Conservation (phyloP, 2,888 invertebrate species). For the Apamea sordens region DNA sequence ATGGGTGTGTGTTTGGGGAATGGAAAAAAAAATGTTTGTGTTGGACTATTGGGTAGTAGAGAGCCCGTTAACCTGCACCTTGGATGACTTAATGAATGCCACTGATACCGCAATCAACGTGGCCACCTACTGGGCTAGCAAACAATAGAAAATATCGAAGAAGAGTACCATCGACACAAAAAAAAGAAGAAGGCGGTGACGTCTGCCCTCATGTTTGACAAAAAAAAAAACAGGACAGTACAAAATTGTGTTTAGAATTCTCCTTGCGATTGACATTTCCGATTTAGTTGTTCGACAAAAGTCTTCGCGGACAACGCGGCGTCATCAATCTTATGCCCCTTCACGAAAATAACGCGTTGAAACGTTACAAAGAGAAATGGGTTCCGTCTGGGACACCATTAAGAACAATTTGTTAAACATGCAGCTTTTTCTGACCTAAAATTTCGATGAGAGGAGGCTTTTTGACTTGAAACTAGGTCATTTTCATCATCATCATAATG, state of each 20-base stretch:
- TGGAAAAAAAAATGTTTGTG: no score
- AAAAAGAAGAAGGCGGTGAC: no score
- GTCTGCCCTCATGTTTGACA: neutral
- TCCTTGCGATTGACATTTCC: constrained; percentile 63
- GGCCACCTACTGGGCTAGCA: no score
- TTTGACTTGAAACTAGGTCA: neutral
- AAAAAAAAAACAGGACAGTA: constrained; percentile 30
- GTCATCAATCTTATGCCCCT: constrained; percentile 69
- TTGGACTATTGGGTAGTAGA: no score
- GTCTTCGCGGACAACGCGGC: constrained; percentile 40
- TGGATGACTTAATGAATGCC: no score
- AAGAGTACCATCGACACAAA: no score
- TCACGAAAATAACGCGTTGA: constrained; percentile 62
- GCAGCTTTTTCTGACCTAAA: constrained; percentile 18
- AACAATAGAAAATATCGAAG: no score
- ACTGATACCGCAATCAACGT: no score
- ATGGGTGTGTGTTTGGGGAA: no score
- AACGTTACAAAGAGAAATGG: constrained; percentile 63
- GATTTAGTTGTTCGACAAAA: constrained; percentile 68
- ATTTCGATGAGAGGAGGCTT: constrained; percentile 8
- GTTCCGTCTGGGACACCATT: constrained; percentile 34
- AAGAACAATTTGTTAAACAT: constrained; percentile 49
- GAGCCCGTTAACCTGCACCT: no score
- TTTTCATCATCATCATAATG: neutral
- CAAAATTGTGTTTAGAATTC: constrained; percentile 43